Evolutionary conservation across 2,888 invertebrate genomes (phyloP).

Genomic region (Tridacna gigas): DNA sequence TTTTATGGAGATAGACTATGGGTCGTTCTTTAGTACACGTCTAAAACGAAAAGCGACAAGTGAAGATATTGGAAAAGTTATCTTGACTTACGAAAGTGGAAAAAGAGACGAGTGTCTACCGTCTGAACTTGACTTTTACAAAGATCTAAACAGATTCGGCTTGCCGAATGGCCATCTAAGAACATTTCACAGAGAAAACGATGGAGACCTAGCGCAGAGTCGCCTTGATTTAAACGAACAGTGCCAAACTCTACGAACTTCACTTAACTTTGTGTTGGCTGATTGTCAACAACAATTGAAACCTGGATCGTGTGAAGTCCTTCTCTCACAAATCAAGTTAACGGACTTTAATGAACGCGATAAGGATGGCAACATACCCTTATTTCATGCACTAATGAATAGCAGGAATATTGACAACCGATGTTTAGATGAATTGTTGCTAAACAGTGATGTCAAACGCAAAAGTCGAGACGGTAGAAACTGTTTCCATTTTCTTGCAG

Average conservation of each 20-base stretch:
- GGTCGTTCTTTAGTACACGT: background rate
- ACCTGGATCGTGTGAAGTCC: background rate
- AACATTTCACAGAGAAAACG: too few species aligned
- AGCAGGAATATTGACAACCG: background rate
- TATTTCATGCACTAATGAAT: background rate
- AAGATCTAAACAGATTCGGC: too few species aligned
- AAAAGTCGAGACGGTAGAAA: background rate
- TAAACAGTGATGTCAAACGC: background rate
- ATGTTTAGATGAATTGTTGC: background rate
- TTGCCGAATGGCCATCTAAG: too few species aligned
- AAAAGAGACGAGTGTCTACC: too few species aligned
- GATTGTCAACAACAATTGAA: background rate
- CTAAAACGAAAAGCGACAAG: too few species aligned
- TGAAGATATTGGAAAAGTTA: too few species aligned
- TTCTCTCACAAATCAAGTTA: background rate
- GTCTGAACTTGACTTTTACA: too few species aligned
- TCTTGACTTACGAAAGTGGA: too few species aligned
- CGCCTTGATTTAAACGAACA: too few species aligned
- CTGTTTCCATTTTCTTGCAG: slow-evolving; percentile 4
- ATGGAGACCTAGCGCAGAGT: too few species aligned
- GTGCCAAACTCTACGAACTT: background rate
- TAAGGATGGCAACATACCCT: background rate
- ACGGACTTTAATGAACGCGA: background rate
- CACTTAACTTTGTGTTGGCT: background rate
- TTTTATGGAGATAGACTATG: background rate